phyloP scores from a whole-genome alignment of 2,113 vertebrate species.

The Apeltes quadracus region DNA sequence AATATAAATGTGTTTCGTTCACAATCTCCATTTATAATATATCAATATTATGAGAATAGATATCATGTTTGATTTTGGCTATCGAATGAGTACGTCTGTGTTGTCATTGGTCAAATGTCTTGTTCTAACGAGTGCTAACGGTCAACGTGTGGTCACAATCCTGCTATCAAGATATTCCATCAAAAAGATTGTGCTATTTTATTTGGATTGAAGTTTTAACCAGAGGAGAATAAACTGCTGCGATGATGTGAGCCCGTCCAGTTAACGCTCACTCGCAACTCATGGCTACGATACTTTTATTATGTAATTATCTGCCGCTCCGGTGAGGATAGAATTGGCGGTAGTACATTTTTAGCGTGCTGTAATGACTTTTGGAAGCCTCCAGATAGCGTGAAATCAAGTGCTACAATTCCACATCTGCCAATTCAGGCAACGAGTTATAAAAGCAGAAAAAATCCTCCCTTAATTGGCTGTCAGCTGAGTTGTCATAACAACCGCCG shows the following conservation, averaged over 20 bases:
- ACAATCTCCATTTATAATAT: too few relatives aligned
- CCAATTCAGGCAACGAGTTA: not conserved
- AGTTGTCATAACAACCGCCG: constrained; percentile 22
- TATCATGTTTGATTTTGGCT: not conserved
- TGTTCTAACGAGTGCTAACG: not conserved
- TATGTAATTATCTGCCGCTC: constrained; percentile 5
- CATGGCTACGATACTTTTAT: not conserved
- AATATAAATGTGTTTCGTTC: too few relatives aligned
- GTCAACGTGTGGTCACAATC: not conserved
- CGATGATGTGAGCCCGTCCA: not conserved
- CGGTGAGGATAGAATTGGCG: not conserved
- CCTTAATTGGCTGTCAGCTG: constrained; percentile 30
- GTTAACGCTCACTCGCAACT: not conserved
- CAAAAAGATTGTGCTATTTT: not conserved
- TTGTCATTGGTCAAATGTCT: not conserved
- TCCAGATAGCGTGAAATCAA: not conserved
- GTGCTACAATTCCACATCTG: not conserved
- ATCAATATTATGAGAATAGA: not conserved
- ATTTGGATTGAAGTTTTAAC: not conserved
- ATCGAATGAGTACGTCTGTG: not conserved
- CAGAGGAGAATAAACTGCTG: not conserved
- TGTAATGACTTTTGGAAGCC: not conserved
- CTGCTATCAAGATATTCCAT: not conserved
- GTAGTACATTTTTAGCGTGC: not conserved
- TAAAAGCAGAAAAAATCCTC: not conserved